phyloP scores from a whole-genome alignment of 2,888 invertebrate genomes.

The Mythimna loreyi region DNA sequence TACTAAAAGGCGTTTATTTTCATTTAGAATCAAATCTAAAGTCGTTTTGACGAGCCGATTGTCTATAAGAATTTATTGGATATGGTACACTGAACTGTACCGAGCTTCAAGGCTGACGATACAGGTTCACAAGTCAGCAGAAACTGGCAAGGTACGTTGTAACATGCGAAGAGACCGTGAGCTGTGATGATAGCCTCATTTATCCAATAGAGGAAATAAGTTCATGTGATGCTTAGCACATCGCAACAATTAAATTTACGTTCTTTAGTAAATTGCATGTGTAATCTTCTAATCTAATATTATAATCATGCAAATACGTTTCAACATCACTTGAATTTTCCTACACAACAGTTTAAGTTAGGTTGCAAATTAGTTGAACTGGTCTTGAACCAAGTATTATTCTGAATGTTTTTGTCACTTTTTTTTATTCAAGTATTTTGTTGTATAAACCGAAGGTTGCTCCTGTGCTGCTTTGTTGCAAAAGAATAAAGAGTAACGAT shows the following conservation, averaged over 20 bases:
- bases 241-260: neutral
- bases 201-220: neutral
- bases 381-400: neutral
- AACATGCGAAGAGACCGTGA: neutral
- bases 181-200: neutral
- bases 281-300: too few relatives aligned
- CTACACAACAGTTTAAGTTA: too few relatives aligned
- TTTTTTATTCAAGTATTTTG: conserved; percentile 1
- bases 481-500: conserved; percentile 44
- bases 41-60: neutral
- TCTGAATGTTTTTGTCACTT: neutral
- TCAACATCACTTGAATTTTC: neutral
- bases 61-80: neutral
- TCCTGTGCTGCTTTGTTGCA: conserved; percentile 12
- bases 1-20: neutral
- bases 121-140: neutral
- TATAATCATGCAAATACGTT: neutral
- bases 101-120: neutral
- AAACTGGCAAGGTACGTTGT: neutral
- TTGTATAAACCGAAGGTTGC: conserved; percentile 5
- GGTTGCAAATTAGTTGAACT: neutral
- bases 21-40: neutral
- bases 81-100: neutral
- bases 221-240: neutral
- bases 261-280: neutral